phyloP scores from a whole-genome alignment of 64 coral and sea anemone genomes.

The Dendrophyllia cribrosa region DNA sequence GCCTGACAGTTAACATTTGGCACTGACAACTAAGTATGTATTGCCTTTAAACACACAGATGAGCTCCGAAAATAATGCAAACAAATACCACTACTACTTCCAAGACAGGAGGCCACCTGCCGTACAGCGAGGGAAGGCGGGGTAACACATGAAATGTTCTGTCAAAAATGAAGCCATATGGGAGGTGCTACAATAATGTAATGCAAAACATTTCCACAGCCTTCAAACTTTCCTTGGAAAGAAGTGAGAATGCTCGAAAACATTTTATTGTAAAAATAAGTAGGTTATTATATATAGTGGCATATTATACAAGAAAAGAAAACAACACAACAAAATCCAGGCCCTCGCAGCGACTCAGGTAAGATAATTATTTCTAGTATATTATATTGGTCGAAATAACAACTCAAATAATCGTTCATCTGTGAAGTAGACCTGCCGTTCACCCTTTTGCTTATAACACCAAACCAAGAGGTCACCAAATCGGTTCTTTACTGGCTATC shows the following conservation, averaged over 20 bases:
- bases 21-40: too few species aligned
- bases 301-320: not conserved
- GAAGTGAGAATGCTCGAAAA: not conserved
- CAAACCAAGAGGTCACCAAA: conserved; percentile 11
- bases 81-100: too few species aligned
- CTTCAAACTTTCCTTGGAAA: not conserved
- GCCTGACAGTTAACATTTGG: too few species aligned
- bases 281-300: not conserved
- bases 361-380: not conserved
- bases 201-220: not conserved
- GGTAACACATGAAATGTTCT: not conserved
- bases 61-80: too few species aligned
- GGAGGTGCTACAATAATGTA: conserved; percentile 26
- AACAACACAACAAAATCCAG: not conserved
- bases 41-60: too few species aligned
- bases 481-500: conserved; percentile 17
- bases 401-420: conserved; percentile 13
- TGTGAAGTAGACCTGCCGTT: conserved; percentile 35
- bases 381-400: not conserved
- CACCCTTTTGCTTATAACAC: not conserved
- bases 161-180: not conserved
- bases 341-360: not conserved
- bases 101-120: not conserved
- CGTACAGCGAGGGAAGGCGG: not conserved
- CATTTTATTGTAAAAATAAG: not conserved